Conservation (phyloP, 1,140 invertebrate species). For the Potamilus streckersoni region DNA sequence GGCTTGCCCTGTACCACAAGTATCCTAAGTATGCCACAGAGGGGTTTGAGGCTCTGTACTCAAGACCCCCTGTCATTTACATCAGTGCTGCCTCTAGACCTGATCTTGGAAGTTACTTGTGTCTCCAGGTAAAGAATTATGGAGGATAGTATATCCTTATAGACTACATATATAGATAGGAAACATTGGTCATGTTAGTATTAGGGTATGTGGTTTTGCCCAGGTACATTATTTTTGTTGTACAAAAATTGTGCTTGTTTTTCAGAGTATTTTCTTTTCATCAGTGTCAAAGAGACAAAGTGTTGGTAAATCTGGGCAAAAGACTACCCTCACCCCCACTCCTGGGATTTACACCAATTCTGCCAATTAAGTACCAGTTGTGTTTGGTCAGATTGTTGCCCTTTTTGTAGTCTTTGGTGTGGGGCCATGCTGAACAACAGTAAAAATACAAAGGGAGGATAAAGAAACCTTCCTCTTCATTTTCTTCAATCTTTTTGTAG, state of each 20-base stretch:
- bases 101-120: conserved; percentile 82
- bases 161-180: background rate
- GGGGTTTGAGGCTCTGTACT: conserved; percentile 81
- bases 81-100: conserved; percentile 81
- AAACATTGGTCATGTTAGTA: background rate
- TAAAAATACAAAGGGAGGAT: no score
- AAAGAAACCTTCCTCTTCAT: no score
- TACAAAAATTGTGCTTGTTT: background rate
- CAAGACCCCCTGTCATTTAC: conserved; percentile 84
- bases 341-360: no score
- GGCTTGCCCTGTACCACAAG: conserved; percentile 83
- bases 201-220: background rate
- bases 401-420: no score
- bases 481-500: no score
- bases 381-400: no score
- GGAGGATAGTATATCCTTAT: background rate
- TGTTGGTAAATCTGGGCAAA: no score
- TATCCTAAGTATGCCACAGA: conserved; percentile 85
- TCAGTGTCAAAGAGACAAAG: background rate
- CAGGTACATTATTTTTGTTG: background rate
- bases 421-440: no score
- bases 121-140: conserved; percentile 74
- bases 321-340: no score
- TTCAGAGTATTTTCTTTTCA: background rate
- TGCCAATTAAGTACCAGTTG: no score